Percentiles rank a stretch among this genome's conserved stretches.
These are phyloP conservation scores for Ornithoptera alexandrae DNA, from an alignment of 2,888 invertebrate species.

Conservation along the genomic window DNA sequence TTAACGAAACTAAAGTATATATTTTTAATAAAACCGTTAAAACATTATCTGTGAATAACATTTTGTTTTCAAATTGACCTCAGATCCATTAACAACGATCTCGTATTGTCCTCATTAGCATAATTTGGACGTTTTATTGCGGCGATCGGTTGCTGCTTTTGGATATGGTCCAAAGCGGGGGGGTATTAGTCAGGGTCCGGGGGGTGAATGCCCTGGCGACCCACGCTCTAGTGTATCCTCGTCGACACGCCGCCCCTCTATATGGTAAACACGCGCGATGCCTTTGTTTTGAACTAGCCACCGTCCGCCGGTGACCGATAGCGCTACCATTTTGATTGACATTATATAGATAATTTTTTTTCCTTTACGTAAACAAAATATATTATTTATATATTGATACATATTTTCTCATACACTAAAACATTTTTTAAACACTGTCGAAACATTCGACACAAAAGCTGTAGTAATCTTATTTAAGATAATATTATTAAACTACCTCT, in stretches of 20 bases:
- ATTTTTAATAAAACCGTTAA: too few species aligned
- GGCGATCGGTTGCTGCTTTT: conserved; percentile 48
- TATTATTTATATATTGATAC: not conserved
- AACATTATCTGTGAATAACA: too few species aligned
- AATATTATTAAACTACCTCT: too few species aligned
- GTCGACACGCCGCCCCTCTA: conserved; percentile 30
- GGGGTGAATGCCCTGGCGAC: conserved; percentile 64
- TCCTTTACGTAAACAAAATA: not conserved
- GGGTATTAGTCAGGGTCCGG: conserved; percentile 55
- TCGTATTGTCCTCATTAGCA: conserved; percentile 15
- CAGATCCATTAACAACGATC: not conserved
- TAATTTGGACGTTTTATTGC: conserved; percentile 20
- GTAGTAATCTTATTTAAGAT: too few species aligned
- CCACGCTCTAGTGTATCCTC: conserved; percentile 50
- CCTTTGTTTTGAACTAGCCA: conserved; percentile 15
- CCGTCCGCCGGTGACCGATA: conserved; percentile 4
- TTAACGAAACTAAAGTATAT: too few species aligned
- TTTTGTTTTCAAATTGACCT: too few species aligned
- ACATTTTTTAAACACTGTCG: too few species aligned
- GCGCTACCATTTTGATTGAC: conserved; percentile 1
- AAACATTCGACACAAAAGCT: too few species aligned
- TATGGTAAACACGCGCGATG: conserved; percentile 29
- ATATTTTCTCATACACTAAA: too few species aligned
- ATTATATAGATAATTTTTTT: not conserved
- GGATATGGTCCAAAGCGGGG: conserved; percentile 59